Base-by-base conservation (phyloP, 23 tunicate genomes). In the Clavelina lepadiformis region DNA sequence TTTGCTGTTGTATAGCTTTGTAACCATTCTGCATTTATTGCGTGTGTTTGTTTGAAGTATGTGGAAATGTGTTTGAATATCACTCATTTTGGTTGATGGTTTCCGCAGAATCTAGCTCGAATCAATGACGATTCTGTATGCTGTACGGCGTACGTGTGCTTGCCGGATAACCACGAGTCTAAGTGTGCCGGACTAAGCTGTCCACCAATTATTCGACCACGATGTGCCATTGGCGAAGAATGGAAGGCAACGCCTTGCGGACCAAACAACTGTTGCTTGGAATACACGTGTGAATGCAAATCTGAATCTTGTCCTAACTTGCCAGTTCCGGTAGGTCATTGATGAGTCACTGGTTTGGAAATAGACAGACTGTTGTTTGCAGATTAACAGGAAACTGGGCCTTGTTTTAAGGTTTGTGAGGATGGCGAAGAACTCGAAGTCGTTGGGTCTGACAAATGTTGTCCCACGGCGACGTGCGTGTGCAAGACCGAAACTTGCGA, bases 391-490 rank as follows among this genome's bases (percentile, higher is more conserved):
- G n/a, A n/a, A n/a, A n/a, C 7, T 15, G 4, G 5, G 22, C 11
- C 11, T 67, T 15, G 5, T 31, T 23, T 72, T 25, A 25, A 89
- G 97, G 28, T 57, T 58, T 89, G 97, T 60, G 97, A 89, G 51
- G 98, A 84, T n/a, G 93, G 88, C 49, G 98, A 85, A 56, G 98
- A 85, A 55, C 78, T 83, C 34, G 94, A 78, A 35, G 82, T 79
- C 67, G 78, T 85, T 28, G 84, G 94, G 13, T 29, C 87, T 0
- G 88, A 84, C 51, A 58, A 79, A 15, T 93, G 98, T 36, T 93
- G 98, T 51, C 94, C 93, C 60, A 63, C 85, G 46, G 88, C 88
- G 11, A 80, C 88, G 18, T 94, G 99, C 38, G 85, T 86, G 24
- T 94, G 95, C 85, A 86, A 80, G 36, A 63, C 86, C 21, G 93